Conservation (phyloP, 2,113 vertebrate genomes). For the Anoplopoma fimbria region DNA sequence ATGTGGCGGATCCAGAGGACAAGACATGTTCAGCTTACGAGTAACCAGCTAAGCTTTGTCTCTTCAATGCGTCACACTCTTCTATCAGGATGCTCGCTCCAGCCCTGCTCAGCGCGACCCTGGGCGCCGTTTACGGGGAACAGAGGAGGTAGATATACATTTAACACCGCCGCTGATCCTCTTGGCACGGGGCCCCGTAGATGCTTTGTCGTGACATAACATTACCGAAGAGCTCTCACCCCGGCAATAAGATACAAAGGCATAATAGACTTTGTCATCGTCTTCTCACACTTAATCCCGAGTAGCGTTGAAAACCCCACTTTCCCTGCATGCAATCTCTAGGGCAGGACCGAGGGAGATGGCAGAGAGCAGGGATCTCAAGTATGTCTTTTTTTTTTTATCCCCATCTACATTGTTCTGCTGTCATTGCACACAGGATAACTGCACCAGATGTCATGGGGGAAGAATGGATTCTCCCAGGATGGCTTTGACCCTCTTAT, state of each 20-base stretch:
- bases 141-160: slow-evolving; percentile 13
- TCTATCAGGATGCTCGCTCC: slow-evolving; percentile 20
- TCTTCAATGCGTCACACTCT: slow-evolving; percentile 50
- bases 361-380: slow-evolving; percentile 53
- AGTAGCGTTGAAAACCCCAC: slow-evolving; percentile 8
- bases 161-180: slow-evolving; percentile 41
- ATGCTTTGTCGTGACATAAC: slow-evolving; percentile 48
- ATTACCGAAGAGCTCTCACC: slow-evolving; percentile 12
- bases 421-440: slow-evolving; percentile 67
- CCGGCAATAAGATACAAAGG: slow-evolving; percentile 16
- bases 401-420: slow-evolving; percentile 75
- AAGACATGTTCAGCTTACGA: slow-evolving; percentile 34
- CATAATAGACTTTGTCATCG: slow-evolving; percentile 55
- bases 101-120: slow-evolving; percentile 25
- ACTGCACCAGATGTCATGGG: slow-evolving; percentile 80
- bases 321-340: slow-evolving; percentile 31
- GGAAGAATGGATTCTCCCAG: slow-evolving; percentile 76
- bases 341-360: slow-evolving; percentile 24
- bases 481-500: slow-evolving; percentile 79
- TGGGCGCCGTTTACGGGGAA: neutral
- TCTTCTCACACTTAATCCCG: slow-evolving; percentile 51
- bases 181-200: slow-evolving; percentile 15
- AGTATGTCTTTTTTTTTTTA: slow-evolving; percentile 57
- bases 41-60: slow-evolving; percentile 60
- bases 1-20: slow-evolving; percentile 27